Base-by-base conservation (phyloP, 2,113 vertebrate genomes). In the Mohoua ochrocephala region DNA sequence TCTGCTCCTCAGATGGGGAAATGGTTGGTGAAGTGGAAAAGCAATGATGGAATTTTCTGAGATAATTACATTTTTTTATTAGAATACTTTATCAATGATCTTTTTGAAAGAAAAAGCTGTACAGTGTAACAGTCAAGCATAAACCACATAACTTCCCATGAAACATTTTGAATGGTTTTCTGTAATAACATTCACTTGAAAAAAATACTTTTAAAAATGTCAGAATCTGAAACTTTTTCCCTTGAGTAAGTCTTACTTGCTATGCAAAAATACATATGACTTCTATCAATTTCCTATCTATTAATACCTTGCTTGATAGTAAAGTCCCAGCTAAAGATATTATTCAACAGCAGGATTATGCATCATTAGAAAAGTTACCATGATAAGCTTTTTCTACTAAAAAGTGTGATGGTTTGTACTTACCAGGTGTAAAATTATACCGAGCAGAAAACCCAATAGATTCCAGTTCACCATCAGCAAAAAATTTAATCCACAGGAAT, bases 401-500 rank as follows among this genome's bases (percentile, higher is more conserved):
- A 84, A 70, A 57, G 6, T 44, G 61, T 79, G 52, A 49, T 21
- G 49, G 6, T 31, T 85, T 74, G 35, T 94, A 98, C 98, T 98
- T 95, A 99, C 99, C 99, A 98, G 99, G 98, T 95, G 99, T 99
- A 97, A 99, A 99, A 98, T 99, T 99, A 98, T 99, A 99, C 73
- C 98, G 98, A 78, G 99, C 99, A 84, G 98, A 99, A 98, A 99
- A 99, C 96, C 99, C 99, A 52, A 99, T 98, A 42, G 99, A 99
- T 97, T 99, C 99, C 97, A 99, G 98, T 98, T 99, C 99, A 56
- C 99, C 99, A 76, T 99, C 99, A n/a, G 99, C 98, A 94, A 99
- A 99, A 98, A 99, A 99, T 98, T 99, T 99, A 99, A 99, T 99
- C 99, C 99, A 99, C 30, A 99, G 97, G 93, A 99, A 99, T 97